Percentiles rank a stretch among this genome's conserved stretches.
These are phyloP conservation scores for Pseudomyrmex dendroicus DNA, from an alignment of 1,140 invertebrate species.

Conservation along the genomic window DNA sequence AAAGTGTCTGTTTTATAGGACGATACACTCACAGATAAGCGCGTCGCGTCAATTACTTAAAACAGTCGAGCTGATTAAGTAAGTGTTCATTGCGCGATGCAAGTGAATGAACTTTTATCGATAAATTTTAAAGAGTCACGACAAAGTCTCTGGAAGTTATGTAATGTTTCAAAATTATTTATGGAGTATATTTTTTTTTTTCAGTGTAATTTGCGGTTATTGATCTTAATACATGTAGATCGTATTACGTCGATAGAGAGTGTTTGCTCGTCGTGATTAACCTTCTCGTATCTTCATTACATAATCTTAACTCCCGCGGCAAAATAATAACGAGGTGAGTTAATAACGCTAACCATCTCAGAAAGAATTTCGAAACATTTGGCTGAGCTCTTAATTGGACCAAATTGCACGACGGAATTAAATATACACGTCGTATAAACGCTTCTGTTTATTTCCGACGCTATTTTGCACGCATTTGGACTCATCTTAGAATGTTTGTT, in stretches of 20 bases:
- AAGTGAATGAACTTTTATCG: slow-evolving; percentile 9
- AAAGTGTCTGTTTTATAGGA: background rate
- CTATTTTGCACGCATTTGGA: slow-evolving; percentile 44
- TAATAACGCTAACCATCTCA: slow-evolving; percentile 41
- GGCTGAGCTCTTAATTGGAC: slow-evolving; percentile 46
- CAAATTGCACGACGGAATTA: slow-evolving; percentile 16
- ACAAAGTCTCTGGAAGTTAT: slow-evolving; percentile 14
- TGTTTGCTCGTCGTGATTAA: slow-evolving; percentile 39
- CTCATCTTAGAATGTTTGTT: slow-evolving; percentile 7
- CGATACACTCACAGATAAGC: background rate
- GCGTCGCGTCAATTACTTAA: background rate
- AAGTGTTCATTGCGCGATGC: background rate
- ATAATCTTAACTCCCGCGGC: slow-evolving; percentile 22
- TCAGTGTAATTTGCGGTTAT: slow-evolving; percentile 32
- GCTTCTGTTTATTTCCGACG: background rate
- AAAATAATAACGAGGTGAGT: slow-evolving; percentile 47
- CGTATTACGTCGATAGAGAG: slow-evolving; percentile 35
- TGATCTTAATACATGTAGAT: slow-evolving; percentile 48
- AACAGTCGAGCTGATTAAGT: background rate
- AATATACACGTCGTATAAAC: background rate
- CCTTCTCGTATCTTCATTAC: slow-evolving; percentile 17
- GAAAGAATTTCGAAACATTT: slow-evolving; percentile 35
- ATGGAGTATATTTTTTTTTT: slow-evolving; percentile 7
- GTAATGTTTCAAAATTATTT: slow-evolving; percentile 13
- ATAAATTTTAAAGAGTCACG: background rate